Percentiles rank a stretch among this genome's conserved stretches.
These are phyloP conservation scores for Chymomyza caudatula DNA, from an alignment of 2,888 invertebrate species.

Conservation along the genomic window DNA sequence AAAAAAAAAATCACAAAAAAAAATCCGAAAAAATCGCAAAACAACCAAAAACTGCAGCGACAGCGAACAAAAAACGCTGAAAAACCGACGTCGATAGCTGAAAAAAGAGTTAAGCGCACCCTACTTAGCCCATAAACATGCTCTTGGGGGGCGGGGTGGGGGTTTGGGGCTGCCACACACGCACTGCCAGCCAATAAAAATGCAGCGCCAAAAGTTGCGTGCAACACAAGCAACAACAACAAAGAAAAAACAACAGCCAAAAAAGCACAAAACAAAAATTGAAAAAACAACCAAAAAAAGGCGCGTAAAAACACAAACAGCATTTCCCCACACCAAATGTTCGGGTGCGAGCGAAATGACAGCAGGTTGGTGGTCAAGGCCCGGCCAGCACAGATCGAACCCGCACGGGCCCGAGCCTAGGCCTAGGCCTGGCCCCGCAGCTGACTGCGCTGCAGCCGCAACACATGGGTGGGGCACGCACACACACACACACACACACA, in stretches of 20 bases:
- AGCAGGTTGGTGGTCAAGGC: constrained; percentile 51
- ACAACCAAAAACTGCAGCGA: constrained; percentile 29
- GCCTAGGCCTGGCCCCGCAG: constrained; percentile 8
- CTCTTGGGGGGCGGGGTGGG: constrained; percentile 65
- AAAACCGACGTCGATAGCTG: constrained; percentile 52
- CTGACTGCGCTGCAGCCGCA: constrained; percentile 28
- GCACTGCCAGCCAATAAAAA: constrained; percentile 78
- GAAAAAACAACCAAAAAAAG: constrained; percentile 41
- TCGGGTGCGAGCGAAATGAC: constrained; percentile 76
- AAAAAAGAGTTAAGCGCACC: constrained; percentile 58
- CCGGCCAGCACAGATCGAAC: neutral
- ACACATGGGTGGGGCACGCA: constrained; percentile 12
- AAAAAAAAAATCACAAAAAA: constrained; percentile 40
- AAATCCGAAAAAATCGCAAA: constrained; percentile 43
- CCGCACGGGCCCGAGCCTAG: neutral
- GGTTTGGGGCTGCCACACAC: constrained; percentile 70
- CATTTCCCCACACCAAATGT: constrained; percentile 32
- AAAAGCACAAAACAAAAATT: constrained; percentile 47
- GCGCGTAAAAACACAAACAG: constrained; percentile 46
- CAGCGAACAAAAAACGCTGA: constrained; percentile 32
- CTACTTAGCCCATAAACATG: constrained; percentile 74
- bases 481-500: constrained; percentile 14
- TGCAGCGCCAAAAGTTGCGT: constrained; percentile 76
- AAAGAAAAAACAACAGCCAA: constrained; percentile 35
- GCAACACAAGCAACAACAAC: constrained; percentile 45